Conservation (phyloP, 2,113 vertebrate genomes). For the Burhinus bistriatus region DNA sequence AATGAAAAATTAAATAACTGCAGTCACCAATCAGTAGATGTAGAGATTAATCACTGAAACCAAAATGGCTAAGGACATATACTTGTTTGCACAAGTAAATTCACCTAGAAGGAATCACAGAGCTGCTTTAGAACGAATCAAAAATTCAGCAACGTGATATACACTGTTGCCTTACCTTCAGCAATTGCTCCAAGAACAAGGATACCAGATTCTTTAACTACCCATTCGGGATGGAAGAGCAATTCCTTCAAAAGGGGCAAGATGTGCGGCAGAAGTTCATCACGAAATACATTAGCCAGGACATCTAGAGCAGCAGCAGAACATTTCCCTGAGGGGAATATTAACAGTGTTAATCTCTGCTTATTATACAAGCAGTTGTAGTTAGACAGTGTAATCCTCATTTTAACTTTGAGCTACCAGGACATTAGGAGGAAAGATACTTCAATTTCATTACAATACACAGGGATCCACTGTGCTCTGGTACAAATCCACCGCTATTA, state of each 20-base stretch:
- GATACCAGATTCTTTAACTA: slow-evolving; percentile 96
- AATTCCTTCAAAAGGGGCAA: slow-evolving; percentile 93
- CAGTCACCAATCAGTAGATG: background rate
- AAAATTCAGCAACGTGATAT: background rate
- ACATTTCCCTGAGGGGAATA: slow-evolving; percentile 86
- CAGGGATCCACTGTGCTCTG: background rate
- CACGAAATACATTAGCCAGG: slow-evolving; percentile 93
- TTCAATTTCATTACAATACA: background rate
- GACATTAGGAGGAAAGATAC: background rate
- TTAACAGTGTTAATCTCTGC: background rate
- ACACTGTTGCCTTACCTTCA: slow-evolving; percentile 79
- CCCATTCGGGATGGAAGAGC: slow-evolving; percentile 94
- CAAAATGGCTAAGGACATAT: background rate
- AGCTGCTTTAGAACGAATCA: background rate
- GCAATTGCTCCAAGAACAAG: slow-evolving; percentile 96
- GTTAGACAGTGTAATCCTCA: background rate
- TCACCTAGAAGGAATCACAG: background rate
- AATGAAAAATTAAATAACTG: background rate
- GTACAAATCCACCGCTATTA: background rate
- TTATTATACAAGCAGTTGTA: background rate
- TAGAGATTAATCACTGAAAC: background rate
- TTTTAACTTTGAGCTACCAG: background rate
- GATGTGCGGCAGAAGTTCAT: slow-evolving; percentile 91
- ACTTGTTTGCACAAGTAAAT: background rate
- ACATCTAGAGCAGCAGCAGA: slow-evolving; percentile 94